Evolutionary conservation across 2,797 vertebrate species (phyloP).

Genomic region (Gymnoscopelus microlampas): DNA sequence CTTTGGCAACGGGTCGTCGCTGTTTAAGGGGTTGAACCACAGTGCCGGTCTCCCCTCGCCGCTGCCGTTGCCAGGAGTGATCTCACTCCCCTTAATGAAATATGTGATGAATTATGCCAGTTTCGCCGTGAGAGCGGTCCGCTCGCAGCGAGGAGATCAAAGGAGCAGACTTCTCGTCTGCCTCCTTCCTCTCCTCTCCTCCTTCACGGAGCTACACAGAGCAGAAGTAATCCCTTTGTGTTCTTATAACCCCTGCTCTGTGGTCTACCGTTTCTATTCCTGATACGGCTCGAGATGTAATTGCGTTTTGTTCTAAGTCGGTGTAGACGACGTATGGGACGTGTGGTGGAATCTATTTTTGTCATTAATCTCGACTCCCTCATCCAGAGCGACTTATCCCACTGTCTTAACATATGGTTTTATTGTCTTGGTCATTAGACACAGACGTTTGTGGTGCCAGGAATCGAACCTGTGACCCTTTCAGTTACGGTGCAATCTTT

Average conservation of each 20-base stretch:
- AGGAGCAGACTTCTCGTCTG: conserved; percentile 7
- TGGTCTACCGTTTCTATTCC: conserved; percentile 19
- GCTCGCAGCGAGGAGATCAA: conserved; percentile 38
- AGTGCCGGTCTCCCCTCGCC: too few species aligned
- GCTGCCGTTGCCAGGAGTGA: conserved; percentile 33
- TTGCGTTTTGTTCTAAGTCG: too few species aligned
- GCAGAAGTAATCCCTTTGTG: conserved; percentile 16
- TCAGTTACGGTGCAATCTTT: too few species aligned
- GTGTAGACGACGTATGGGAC: too few species aligned
- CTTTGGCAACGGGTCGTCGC: conserved; percentile 20
- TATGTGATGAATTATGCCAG: conserved; percentile 32
- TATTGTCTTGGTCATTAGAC: too few species aligned
- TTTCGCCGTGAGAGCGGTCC: conserved; percentile 7
- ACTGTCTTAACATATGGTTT: too few species aligned
- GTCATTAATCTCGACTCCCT: too few species aligned
- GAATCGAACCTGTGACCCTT: too few species aligned
- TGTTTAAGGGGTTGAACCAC: conserved; percentile 26
- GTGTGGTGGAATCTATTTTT: too few species aligned
- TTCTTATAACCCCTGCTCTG: conserved; percentile 25
- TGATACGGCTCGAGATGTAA: neutral
- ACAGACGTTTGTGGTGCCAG: too few species aligned
- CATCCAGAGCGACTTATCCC: too few species aligned
- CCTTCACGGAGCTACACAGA: neutral
- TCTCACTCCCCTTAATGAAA: conserved; percentile 34
- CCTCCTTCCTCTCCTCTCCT: neutral